Percentiles rank a stretch among this genome's conserved stretches.
Evolutionary conservation across 2,888 invertebrate genomes (phyloP).

Genomic region (Falcaria lacertinaria): DNA sequence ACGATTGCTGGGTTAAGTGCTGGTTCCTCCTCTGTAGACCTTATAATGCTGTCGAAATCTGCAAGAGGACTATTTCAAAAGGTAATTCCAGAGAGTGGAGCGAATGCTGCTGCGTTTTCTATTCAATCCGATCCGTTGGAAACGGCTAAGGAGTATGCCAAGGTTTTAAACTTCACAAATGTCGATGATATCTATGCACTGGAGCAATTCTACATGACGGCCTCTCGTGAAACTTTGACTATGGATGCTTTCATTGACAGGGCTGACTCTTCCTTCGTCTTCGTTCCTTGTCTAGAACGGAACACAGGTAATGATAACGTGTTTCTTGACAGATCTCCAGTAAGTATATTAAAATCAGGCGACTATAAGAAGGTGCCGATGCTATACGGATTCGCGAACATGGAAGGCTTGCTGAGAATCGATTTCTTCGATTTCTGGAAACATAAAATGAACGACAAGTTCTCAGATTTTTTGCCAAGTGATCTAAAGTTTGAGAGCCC

Average conservation of each 20-base stretch:
- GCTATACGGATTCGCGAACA: conserved; percentile 43
- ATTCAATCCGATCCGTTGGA: conserved; percentile 37
- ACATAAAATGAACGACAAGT: conserved; percentile 42
- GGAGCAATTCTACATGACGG: conserved; percentile 40
- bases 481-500: conserved; percentile 35
- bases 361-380: conserved; percentile 35
- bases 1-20: conserved; percentile 36
- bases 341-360: conserved; percentile 33
- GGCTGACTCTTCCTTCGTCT: conserved; percentile 20
- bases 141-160: conserved; percentile 32
- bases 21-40: conserved; percentile 32
- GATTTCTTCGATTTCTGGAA: conserved; percentile 32
- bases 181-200: conserved; percentile 33
- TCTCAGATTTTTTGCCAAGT: conserved; percentile 46
- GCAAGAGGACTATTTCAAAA: conserved; percentile 36
- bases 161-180: conserved; percentile 22
- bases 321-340: conserved; percentile 37
- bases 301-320: conserved; percentile 23
- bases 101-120: conserved; percentile 22
- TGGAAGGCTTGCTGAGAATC: conserved; percentile 42
- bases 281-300: conserved; percentile 2
- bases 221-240: conserved; percentile 25
- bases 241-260: conserved; percentile 15
- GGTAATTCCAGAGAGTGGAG: conserved; percentile 40
- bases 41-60: conserved; percentile 30